These are phyloP conservation scores for Epizoanthus fatuus DNA, from an alignment of 92 coral and sea anemone genomes.

Conservation along the genomic window DNA sequence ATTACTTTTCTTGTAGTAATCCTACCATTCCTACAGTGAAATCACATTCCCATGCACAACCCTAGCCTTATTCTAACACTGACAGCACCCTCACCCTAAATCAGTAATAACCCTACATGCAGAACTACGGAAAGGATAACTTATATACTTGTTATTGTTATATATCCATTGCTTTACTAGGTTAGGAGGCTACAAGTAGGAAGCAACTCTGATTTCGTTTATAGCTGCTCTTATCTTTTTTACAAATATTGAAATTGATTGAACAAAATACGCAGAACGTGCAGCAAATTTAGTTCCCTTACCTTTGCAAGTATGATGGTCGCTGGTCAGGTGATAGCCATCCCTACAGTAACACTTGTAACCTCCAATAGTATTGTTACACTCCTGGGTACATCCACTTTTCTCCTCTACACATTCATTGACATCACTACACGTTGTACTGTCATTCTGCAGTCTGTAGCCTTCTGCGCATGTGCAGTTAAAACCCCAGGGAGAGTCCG, in stretches of 20 bases:
- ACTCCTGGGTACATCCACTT: constrained; percentile 24
- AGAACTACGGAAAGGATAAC: too few species aligned
- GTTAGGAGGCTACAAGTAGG: too few species aligned
- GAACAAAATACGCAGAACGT: too few species aligned
- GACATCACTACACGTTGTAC: constrained; percentile 33
- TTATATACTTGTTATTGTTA: too few species aligned
- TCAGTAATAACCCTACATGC: too few species aligned
- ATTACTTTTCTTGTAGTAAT: too few species aligned
- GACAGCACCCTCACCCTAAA: too few species aligned
- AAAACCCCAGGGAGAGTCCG: constrained; percentile 20
- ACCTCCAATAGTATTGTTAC: constrained; percentile 13
- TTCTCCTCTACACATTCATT: constrained; percentile 37
- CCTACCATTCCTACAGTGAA: not conserved
- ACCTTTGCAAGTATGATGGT: constrained; percentile 27
- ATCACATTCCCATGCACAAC: not conserved
- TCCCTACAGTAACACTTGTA: constrained; percentile 32
- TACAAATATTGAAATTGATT: not conserved
- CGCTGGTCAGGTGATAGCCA: constrained; percentile 21
- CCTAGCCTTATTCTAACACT: too few species aligned
- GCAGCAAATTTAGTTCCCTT: not conserved
- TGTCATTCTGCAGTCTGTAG: constrained; percentile 3
- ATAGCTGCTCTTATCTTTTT: not conserved
- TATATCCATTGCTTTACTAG: too few species aligned
- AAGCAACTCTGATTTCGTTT: not conserved
- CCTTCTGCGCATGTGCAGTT: constrained; percentile 22